Evolutionary conservation across 2,797 vertebrate species (phyloP).

Genomic region (Tragopan temminckii): DNA sequence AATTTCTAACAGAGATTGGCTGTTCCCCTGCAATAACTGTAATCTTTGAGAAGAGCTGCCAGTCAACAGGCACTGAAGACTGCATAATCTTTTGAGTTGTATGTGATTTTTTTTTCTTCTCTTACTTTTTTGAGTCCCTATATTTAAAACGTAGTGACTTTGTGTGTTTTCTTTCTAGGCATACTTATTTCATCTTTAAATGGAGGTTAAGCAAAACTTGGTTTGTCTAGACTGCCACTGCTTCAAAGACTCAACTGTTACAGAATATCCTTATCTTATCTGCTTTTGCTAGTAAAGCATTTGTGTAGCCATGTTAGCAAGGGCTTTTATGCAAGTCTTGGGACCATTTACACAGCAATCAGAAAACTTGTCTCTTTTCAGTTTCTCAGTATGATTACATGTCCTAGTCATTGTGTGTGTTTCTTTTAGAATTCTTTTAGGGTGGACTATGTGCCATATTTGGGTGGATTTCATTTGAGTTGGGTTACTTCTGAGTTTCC

Average conservation of each 20-base stretch:
- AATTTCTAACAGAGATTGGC: background rate
- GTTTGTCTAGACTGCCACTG: background rate
- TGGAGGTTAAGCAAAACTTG: slow-evolving; percentile 14
- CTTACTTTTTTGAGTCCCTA: background rate
- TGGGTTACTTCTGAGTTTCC: background rate
- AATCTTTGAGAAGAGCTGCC: background rate
- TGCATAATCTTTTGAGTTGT: background rate
- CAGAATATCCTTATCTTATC: slow-evolving; percentile 61
- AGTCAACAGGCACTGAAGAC: background rate
- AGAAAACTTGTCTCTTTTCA: background rate
- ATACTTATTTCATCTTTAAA: slow-evolving; percentile 24
- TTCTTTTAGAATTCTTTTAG: background rate
- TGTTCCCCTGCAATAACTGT: background rate
- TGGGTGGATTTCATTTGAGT: background rate
- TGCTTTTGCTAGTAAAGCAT: slow-evolving; percentile 1
- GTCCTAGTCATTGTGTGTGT: background rate
- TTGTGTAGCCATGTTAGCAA: slow-evolving; percentile 3
- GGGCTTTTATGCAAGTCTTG: slow-evolving; percentile 41
- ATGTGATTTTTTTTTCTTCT: background rate
- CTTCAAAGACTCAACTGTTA: slow-evolving; percentile 31
- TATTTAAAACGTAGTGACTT: background rate
- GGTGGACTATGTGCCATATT: background rate
- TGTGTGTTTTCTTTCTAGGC: background rate
- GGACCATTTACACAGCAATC: slow-evolving; percentile 18
- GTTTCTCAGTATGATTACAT: background rate